Conservation (phyloP, 1,140 invertebrate genomes). For the Panagrolaimus sp. region DNA sequence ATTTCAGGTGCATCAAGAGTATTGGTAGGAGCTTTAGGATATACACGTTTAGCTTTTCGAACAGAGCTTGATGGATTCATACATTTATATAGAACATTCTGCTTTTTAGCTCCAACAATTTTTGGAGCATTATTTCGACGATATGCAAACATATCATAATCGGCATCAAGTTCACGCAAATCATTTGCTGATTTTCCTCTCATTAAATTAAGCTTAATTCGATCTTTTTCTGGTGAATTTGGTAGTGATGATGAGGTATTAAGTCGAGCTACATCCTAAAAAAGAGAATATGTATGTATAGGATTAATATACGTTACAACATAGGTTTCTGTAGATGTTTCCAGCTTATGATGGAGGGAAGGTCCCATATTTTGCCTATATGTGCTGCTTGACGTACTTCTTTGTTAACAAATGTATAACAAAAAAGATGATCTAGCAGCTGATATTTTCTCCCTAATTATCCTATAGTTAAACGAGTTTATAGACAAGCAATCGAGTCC, state of each 20-base stretch:
- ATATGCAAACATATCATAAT: neutral
- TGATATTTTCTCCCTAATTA: no score
- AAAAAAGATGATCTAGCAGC: no score
- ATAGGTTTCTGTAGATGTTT: no score
- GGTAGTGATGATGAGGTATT: neutral
- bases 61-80: neutral
- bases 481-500: neutral
- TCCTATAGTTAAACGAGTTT: no score
- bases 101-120: neutral
- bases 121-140: neutral
- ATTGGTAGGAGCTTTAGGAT: neutral
- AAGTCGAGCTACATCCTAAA: no score
- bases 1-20: constrained; percentile 6
- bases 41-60: neutral
- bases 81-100: neutral
- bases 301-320: no score
- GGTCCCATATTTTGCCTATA: no score
- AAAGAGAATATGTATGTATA: no score
- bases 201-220: neutral
- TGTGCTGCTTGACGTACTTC: no score
- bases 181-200: neutral
- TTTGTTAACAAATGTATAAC: neutral
- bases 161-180: neutral
- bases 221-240: neutral
- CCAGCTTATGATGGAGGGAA: no score